Conservation (phyloP, 2,888 invertebrate genomes). For the Margaritifera margaritifera region DNA sequence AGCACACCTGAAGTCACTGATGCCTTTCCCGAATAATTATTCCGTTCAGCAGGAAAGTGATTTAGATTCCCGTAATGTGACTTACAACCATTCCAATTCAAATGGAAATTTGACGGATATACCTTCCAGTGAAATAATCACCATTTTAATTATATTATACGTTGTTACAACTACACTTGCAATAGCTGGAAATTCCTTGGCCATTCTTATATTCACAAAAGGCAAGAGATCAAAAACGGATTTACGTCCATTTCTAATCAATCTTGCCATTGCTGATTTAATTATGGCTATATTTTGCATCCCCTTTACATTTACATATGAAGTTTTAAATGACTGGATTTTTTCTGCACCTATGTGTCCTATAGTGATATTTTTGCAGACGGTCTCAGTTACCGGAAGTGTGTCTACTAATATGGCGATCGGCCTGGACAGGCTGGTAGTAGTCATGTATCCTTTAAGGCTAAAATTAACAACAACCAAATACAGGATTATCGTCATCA, state of each 20-base stretch:
- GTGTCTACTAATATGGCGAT: slow-evolving; percentile 74
- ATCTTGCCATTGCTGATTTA: slow-evolving; percentile 89
- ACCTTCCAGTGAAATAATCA: slow-evolving; percentile 21
- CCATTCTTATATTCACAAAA: slow-evolving; percentile 73
- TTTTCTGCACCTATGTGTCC: slow-evolving; percentile 75
- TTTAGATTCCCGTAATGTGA: too few species aligned
- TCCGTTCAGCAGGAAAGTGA: too few species aligned
- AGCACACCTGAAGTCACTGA: too few species aligned
- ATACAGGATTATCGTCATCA: slow-evolving; percentile 68
- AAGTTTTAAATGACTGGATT: slow-evolving; percentile 73
- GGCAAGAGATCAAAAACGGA: slow-evolving; percentile 71
- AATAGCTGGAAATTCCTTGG: slow-evolving; percentile 73
- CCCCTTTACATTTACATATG: slow-evolving; percentile 83
- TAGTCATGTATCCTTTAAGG: slow-evolving; percentile 56
- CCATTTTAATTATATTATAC: slow-evolving; percentile 70
- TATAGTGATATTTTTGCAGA: slow-evolving; percentile 74
- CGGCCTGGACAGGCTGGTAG: slow-evolving; percentile 74
- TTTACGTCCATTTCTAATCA: slow-evolving; percentile 81
- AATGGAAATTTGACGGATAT: not conserved
- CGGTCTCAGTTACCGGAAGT: slow-evolving; percentile 72
- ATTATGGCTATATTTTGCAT: slow-evolving; percentile 92
- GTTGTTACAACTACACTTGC: slow-evolving; percentile 74
- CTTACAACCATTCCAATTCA: too few species aligned
- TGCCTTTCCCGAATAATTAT: too few species aligned
- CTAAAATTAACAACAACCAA: slow-evolving; percentile 70